Evolutionary conservation across 1,140 invertebrate genomes (phyloP).

Genomic region (Acyrthosiphon pisum): DNA sequence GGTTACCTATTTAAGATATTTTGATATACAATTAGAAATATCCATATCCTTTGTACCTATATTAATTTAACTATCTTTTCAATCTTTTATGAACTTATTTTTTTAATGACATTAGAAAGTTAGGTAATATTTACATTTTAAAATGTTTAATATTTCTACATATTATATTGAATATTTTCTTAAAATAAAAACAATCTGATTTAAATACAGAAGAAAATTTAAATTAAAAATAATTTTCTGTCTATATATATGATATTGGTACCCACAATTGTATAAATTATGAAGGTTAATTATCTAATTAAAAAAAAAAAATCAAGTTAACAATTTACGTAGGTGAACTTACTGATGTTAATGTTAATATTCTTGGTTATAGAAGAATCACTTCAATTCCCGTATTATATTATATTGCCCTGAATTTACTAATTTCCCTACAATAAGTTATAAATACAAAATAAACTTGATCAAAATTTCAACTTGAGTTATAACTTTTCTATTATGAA

Average conservation of each 20-base stretch:
- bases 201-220: not conserved
- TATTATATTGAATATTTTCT: too few species aligned
- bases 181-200: not conserved
- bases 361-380: not conserved
- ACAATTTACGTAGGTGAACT: not conserved
- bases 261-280: not conserved
- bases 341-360: not conserved
- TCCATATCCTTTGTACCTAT: not conserved
- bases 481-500: not conserved
- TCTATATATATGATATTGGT: not conserved
- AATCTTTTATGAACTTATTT: not conserved
- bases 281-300: not conserved
- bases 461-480: not conserved
- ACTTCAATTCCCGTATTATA: not conserved
- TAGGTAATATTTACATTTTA: too few species aligned
- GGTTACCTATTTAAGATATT: not conserved
- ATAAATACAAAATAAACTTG: not conserved
- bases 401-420: too few species aligned
- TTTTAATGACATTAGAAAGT: not conserved
- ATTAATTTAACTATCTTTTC: not conserved
- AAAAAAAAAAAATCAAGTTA: not conserved
- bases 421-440: too few species aligned
- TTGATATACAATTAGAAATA: not conserved
- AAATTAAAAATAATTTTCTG: not conserved
- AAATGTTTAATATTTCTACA: too few species aligned